Conservation (phyloP, 1,140 invertebrate species). For the Mycetomoellerius zeteki region DNA sequence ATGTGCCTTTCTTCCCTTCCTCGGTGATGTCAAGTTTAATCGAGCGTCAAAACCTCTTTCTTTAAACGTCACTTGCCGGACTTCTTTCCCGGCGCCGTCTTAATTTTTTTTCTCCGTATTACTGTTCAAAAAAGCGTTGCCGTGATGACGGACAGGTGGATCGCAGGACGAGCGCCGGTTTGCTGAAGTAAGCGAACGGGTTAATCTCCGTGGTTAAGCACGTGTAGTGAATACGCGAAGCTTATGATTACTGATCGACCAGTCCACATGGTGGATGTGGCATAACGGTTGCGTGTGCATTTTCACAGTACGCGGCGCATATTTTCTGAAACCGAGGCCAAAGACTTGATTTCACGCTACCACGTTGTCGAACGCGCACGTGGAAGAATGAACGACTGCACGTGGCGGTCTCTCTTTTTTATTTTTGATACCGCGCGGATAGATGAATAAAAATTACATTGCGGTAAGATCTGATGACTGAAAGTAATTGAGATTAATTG, state of each 20-base stretch:
- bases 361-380: constrained; percentile 8
- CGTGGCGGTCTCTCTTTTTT: not conserved
- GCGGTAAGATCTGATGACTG: not conserved
- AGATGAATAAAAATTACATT: not conserved
- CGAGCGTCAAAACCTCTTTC: constrained; percentile 29
- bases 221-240: constrained; percentile 44
- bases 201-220: constrained; percentile 57
- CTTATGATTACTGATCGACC: constrained; percentile 51
- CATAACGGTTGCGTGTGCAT: constrained; percentile 37
- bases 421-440: not conserved
- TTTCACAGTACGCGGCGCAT: constrained; percentile 6
- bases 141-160: constrained; percentile 17
- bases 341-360: not conserved
- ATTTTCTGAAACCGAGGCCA: constrained; percentile 16
- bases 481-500: constrained; percentile 2
- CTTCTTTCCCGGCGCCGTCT: not conserved
- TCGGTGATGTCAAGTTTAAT: constrained; percentile 9
- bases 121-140: constrained; percentile 31
- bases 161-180: constrained; percentile 14
- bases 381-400: not conserved
- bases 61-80: not conserved
- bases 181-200: constrained; percentile 30
- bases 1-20: not conserved
- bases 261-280: constrained; percentile 36
- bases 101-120: constrained; percentile 10